phyloP scores from a whole-genome alignment of 1,140 invertebrate species.

The Drosophila ohnishii region DNA sequence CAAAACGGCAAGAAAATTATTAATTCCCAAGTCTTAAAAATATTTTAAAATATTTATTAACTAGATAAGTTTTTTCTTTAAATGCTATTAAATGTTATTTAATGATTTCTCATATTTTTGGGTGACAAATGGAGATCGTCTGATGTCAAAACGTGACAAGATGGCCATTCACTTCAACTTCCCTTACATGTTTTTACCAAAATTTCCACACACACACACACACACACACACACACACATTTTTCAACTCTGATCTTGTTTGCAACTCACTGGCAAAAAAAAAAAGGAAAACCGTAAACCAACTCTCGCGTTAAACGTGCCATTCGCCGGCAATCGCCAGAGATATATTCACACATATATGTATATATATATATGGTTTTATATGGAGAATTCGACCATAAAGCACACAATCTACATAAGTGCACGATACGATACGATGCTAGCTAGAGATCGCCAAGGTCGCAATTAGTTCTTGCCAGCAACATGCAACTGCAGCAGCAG shows the following conservation, averaged over 20 bases:
- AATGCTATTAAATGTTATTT: neutral
- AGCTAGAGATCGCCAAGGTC: conserved; percentile 62
- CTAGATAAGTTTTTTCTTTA: neutral
- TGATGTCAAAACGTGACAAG: conserved; percentile 2
- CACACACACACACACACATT: neutral
- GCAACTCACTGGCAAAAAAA: neutral
- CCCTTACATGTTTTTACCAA: conserved; percentile 5
- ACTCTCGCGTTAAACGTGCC: conserved; percentile 18
- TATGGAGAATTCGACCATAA: conserved; percentile 24
- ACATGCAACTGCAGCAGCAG: conserved; percentile 27
- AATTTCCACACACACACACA: conserved; percentile 1
- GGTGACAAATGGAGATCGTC: conserved; percentile 4
- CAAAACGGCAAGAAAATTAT: neutral
- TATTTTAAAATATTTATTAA: neutral
- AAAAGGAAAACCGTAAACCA: conserved; percentile 4
- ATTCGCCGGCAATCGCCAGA: conserved; percentile 17
- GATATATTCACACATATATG: neutral
- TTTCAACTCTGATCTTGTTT: conserved; percentile 12
- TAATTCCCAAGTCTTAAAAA: neutral
- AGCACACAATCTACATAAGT: conserved; percentile 67
- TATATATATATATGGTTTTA: neutral
- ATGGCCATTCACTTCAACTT: conserved; percentile 10
- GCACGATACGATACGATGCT: conserved; percentile 43
- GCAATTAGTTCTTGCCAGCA: conserved; percentile 73
- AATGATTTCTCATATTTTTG: neutral